Evolutionary conservation across 2,888 invertebrate genomes (phyloP).

Genomic region (Adelphocoris suturalis): DNA sequence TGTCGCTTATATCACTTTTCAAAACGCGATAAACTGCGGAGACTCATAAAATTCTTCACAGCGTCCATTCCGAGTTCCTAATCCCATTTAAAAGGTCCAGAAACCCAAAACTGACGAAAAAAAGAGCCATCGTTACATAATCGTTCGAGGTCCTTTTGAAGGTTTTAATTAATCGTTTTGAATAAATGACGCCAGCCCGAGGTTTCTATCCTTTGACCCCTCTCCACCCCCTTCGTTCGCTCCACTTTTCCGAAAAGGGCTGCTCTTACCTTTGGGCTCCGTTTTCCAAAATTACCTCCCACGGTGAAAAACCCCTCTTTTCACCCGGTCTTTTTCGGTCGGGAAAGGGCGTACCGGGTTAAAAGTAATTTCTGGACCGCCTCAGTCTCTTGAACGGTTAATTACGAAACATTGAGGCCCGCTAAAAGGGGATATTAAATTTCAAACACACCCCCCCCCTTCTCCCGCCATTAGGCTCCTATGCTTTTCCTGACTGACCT

Average conservation of each 20-base stretch:
- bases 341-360: not conserved
- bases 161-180: slow-evolving; percentile 23
- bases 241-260: not conserved
- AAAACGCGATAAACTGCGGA: too few species aligned
- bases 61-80: too few species aligned
- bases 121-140: not conserved
- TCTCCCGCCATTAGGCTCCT: not conserved
- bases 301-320: not conserved
- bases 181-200: slow-evolving; percentile 15
- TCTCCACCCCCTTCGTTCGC: not conserved
- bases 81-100: too few species aligned
- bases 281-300: not conserved
- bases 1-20: too few species aligned
- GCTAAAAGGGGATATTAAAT: slow-evolving; percentile 50
- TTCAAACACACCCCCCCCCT: not conserved
- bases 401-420: slow-evolving; percentile 39
- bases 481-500: not conserved
- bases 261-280: not conserved
- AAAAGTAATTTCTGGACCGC: slow-evolving; percentile 20
- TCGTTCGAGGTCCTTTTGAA: not conserved
- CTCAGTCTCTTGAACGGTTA: slow-evolving; percentile 11
- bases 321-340: not conserved
- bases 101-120: too few species aligned
- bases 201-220: not conserved
- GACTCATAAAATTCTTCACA: too few species aligned